Evolutionary conservation across 2,113 vertebrate genomes (phyloP).

Genomic region (Amphiprion ocellaris): DNA sequence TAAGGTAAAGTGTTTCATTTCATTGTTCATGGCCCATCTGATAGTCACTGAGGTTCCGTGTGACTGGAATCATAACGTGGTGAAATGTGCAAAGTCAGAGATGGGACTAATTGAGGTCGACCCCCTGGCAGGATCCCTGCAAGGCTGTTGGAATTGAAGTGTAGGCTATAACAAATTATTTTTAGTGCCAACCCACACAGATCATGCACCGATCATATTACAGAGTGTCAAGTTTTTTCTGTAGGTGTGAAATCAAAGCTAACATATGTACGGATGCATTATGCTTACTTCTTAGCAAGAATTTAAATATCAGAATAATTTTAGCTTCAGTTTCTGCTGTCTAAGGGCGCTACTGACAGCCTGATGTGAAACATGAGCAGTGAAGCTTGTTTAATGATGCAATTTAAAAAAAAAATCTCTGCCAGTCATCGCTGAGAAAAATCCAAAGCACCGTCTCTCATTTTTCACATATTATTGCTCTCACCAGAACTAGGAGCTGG

Average conservation of each 20-base stretch:
- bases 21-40: constrained; percentile 14
- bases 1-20: constrained; percentile 25
- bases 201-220: neutral
- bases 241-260: neutral
- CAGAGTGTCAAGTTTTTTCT: neutral
- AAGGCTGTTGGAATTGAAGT: neutral
- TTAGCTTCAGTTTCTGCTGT: neutral
- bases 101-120: constrained; percentile 31
- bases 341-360: neutral
- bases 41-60: neutral
- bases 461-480: constrained; percentile 23
- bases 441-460: neutral
- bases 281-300: neutral
- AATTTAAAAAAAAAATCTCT: neutral
- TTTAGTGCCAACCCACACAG: constrained; percentile 11
- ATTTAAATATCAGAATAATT: neutral
- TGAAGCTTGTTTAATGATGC: neutral
- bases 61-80: neutral
- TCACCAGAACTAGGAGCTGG: constrained; percentile 17
- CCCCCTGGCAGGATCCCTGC: neutral
- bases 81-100: constrained; percentile 7
- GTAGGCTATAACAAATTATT: constrained; percentile 4
- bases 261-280: neutral
- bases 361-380: neutral
- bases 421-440: constrained; percentile 3